phyloP scores from a whole-genome alignment of 2,888 invertebrate species.

The Neoascia interrupta region DNA sequence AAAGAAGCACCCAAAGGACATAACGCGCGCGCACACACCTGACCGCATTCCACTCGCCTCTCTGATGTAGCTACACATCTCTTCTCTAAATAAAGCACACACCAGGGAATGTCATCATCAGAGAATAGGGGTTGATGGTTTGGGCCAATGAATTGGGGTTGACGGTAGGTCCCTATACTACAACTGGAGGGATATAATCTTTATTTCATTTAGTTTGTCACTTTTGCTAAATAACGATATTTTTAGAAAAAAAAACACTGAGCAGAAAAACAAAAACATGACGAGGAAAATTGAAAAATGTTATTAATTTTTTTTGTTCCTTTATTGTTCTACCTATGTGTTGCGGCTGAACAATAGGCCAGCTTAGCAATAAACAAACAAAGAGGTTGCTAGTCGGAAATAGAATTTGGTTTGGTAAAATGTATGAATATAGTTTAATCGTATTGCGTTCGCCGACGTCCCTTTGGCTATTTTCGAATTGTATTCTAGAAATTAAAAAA shows the following conservation, averaged over 20 bases:
- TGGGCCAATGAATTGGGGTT: too few relatives aligned
- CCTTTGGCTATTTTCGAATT: too few relatives aligned
- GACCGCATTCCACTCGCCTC: not conserved
- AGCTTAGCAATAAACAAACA: too few relatives aligned
- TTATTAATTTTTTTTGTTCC: constrained; percentile 41
- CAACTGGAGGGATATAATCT: constrained; percentile 22
- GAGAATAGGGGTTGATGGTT: too few relatives aligned
- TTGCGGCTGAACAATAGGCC: too few relatives aligned
- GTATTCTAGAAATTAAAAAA: too few relatives aligned
- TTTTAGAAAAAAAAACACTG: constrained; percentile 29
- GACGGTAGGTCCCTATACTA: not conserved
- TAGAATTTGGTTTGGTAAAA: constrained; percentile 1
- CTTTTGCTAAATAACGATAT: constrained; percentile 33
- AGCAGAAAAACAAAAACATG: not conserved
- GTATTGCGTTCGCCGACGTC: too few relatives aligned
- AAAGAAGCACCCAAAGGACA: not conserved
- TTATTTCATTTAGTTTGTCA: constrained; percentile 16
- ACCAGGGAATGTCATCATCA: not conserved
- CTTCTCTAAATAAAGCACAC: not conserved
- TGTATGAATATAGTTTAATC: too few relatives aligned
- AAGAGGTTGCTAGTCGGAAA: constrained; percentile 21
- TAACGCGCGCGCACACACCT: constrained; percentile 40
- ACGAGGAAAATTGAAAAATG: constrained; percentile 25
- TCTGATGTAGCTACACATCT: not conserved
- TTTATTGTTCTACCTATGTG: too few relatives aligned